Conservation (phyloP, 2,888 invertebrate species). For the Tridacna crocea region DNA sequence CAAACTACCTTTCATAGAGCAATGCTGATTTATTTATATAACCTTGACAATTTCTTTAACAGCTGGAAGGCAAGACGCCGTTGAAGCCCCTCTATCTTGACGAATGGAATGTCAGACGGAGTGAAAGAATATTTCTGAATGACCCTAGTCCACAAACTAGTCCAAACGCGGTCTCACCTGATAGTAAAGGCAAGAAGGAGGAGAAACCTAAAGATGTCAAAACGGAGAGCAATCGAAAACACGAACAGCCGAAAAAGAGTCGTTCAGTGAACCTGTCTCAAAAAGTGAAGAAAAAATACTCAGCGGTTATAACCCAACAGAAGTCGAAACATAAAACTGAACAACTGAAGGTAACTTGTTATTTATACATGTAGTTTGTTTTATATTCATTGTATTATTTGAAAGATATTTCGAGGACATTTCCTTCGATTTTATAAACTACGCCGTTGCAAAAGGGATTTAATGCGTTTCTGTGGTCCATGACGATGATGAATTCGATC, state of each 20-base stretch:
- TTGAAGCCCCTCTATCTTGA: slow-evolving; percentile 79
- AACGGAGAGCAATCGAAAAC: slow-evolving; percentile 33
- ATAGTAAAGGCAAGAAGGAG: slow-evolving; percentile 7
- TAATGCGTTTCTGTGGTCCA: too few species aligned
- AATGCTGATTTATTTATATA: not conserved
- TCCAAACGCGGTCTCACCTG: slow-evolving; percentile 61
- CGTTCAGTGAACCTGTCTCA: slow-evolving; percentile 70
- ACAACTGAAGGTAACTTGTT: slow-evolving; percentile 56
- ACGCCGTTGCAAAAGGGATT: too few species aligned
- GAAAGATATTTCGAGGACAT: too few species aligned
- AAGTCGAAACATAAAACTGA: slow-evolving; percentile 61
- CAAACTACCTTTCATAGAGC: not conserved
- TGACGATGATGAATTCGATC: too few species aligned
- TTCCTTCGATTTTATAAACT: too few species aligned
- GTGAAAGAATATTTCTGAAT: slow-evolving; percentile 84
- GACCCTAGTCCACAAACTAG: slow-evolving; percentile 80
- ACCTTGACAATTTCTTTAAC: not conserved
- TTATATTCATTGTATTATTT: not conserved
- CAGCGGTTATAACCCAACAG: slow-evolving; percentile 59
- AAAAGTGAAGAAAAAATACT: slow-evolving; percentile 79
- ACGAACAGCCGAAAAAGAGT: slow-evolving; percentile 40
- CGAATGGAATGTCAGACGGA: slow-evolving; percentile 82
- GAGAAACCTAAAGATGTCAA: slow-evolving; percentile 33
- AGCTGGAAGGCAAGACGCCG: slow-evolving; percentile 69
- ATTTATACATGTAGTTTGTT: not conserved